Base-by-base conservation (phyloP, 2,113 vertebrate species). In the Telmatochromis sp. region DNA sequence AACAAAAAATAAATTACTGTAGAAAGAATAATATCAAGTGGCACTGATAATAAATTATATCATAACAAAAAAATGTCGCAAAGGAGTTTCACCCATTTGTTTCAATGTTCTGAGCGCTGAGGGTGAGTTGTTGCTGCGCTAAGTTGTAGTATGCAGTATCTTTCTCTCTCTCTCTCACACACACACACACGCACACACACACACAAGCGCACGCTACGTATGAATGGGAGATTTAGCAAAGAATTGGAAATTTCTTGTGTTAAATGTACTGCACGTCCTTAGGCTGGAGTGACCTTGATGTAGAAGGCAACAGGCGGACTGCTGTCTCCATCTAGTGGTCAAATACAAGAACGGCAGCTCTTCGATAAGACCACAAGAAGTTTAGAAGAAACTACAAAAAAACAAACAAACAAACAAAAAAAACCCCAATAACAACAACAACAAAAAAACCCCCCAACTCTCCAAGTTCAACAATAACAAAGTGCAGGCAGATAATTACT, bases 11-110 rank as follows among this genome's bases (percentile, higher is more conserved):
- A 70, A 8, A n/a, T 75, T 88, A 28, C 42, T 55, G 54, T 53
- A 86, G 28, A 93, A 83, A 91, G 8, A 90, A 88, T 83, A 90
- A 86, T 82, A 85, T 65, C 9, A 89, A 92, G 85, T 92, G 93
- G 91, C 92, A 96, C 92, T 92, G 91, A 85, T 90, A 86, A 83
- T 57, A 89, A 94, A 91, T 88, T 13, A 93, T 82, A 85, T 84
- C 33, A 53, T 58, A 92, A 90, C 78, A 87, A 91, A 73, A 80
- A 79, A 65, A 7, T 2, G 60, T 21, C 37, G 35, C 51, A 83
- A 73, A 53, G 11, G 86, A 82, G 58, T 84, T 80, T 86, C 40
- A 73, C 23, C 47, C 54, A 63, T 31, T 53, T 68, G 82, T 47
- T 28, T 35, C 33, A 78, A 63, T 35, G 73, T 47, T 70, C 78